Base-by-base conservation (phyloP, 2,888 invertebrate species). In the Petrolisthes manimaculis region DNA sequence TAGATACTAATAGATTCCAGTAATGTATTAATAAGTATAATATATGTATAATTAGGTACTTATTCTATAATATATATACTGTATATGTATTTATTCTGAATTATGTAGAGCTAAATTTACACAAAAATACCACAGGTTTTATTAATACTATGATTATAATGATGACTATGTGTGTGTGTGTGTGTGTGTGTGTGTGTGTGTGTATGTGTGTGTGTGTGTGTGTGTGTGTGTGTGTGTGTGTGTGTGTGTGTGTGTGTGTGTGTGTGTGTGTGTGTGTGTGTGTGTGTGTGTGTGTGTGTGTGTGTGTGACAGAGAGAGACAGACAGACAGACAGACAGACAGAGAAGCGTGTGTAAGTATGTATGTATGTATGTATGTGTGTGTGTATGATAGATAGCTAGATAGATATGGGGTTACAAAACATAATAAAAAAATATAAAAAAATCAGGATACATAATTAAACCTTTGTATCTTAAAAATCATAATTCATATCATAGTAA, bases 281-380 rank as follows among this genome's bases (percentile, higher is more conserved):
- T 79, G 79, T 79, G 79, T 79, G 79, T 53, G 79, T 79, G 79
- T 79, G 79, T 79, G 79, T 79, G 79, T 79, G 79, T 79, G 79
- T 21, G 75, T 21, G 75, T 21, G 75, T 21, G 75, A 75, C 8
- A 75, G 21, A 75, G 12, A 75, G 9, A 14, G 9, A 21, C 9
- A 75, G 75, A 75, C 21, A 9, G 21, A 75, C 21, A 75, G 21
- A 9, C 12, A 75, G 75, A 75, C 75, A 75, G 75, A 75, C 8
- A 75, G 75, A 75, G 12, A 75, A 24, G 24, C n/a, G n/a, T n/a
- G n/a, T n/a, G n/a, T n/a, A n/a, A n/a, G 2, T 37, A 2, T 37
- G 2, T 37, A 5, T n/a, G 5, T 69, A 2, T 37, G 2, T 5
- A 5, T 75, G n/a, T 75, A 5, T 21, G 5, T 24, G 77, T 77